Evolutionary conservation across 2,888 invertebrate genomes (phyloP).

Genomic region (Unio delphinus): DNA sequence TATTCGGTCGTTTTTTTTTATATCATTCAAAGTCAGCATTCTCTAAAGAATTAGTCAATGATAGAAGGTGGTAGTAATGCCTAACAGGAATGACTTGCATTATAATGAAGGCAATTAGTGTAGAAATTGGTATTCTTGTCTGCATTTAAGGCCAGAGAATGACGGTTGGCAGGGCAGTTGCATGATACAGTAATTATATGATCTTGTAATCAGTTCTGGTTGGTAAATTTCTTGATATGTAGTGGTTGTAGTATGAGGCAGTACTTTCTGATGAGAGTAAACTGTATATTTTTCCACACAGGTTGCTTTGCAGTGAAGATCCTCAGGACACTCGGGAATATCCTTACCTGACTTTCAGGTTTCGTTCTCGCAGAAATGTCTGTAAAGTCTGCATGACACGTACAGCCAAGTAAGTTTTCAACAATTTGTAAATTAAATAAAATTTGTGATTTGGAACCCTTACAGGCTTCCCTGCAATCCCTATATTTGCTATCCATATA

Average conservation of each 20-base stretch:
- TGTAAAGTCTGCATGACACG: constrained; percentile 61
- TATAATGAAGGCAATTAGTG: too few relatives aligned
- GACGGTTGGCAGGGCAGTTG: neutral
- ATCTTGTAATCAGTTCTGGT: neutral
- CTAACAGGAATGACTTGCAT: too few relatives aligned
- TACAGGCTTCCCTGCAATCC: too few relatives aligned
- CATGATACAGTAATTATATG: neutral
- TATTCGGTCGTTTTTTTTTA: too few relatives aligned
- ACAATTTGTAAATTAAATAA: neutral
- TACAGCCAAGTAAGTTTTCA: constrained; percentile 70
- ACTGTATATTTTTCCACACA: constrained; percentile 21
- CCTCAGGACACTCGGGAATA: constrained; percentile 52
- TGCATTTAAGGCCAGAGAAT: neutral
- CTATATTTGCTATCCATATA: too few relatives aligned
- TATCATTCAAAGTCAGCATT: too few relatives aligned
- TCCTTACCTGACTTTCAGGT: constrained; percentile 49
- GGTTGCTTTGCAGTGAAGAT: constrained; percentile 58
- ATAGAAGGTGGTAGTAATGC: too few relatives aligned
- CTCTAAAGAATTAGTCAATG: too few relatives aligned
- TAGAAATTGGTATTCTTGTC: too few relatives aligned
- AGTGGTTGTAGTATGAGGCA: too few relatives aligned
- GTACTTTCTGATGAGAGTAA: too few relatives aligned
- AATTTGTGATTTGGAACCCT: too few relatives aligned
- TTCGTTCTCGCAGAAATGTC: constrained; percentile 39
- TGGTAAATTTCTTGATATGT: neutral